A percentile compares a stretch with the other conserved stretches of the same genome.
Conservation (phyloP, 2,888 invertebrate species). For the Metalampra italica region DNA sequence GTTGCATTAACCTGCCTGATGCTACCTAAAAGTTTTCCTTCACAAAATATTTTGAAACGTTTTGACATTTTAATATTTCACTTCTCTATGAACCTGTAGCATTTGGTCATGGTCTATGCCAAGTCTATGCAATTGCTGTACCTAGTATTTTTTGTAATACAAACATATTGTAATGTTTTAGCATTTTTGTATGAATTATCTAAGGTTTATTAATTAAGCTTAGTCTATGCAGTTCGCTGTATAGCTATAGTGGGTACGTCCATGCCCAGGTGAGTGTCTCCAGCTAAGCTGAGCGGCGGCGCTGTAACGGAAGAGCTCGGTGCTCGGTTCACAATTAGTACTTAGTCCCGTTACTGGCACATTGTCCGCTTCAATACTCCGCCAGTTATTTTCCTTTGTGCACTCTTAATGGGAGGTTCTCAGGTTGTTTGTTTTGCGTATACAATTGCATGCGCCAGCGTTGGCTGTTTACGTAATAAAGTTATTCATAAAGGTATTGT, state of each 20-base stretch:
- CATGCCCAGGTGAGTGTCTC: slow-evolving; percentile 33
- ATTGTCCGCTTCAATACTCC: slow-evolving; percentile 65
- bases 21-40: too few species aligned
- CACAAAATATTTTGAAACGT: too few species aligned
- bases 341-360: slow-evolving; percentile 66
- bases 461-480: slow-evolving; percentile 39
- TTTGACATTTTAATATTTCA: too few species aligned
- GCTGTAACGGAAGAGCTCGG: slow-evolving; percentile 65
- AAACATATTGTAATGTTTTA: too few species aligned
- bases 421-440: slow-evolving; percentile 54
- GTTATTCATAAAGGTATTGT: slow-evolving; percentile 4
- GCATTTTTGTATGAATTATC: background rate
- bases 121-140: background rate
- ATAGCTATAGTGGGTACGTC: slow-evolving; percentile 11
- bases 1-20: too few species aligned
- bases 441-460: slow-evolving; percentile 33
- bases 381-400: slow-evolving; percentile 65
- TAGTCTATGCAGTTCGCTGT: background rate
- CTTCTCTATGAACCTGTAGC: too few species aligned
- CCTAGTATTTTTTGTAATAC: too few species aligned
- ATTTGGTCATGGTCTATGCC: background rate
- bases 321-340: slow-evolving; percentile 69
- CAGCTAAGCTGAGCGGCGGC: slow-evolving; percentile 22
- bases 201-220: background rate
- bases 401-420: slow-evolving; percentile 55